Evolutionary conservation across 2,888 invertebrate genomes (phyloP), one percentile per base, ranked within the genome.

Genomic region (Patella depressa): DNA sequence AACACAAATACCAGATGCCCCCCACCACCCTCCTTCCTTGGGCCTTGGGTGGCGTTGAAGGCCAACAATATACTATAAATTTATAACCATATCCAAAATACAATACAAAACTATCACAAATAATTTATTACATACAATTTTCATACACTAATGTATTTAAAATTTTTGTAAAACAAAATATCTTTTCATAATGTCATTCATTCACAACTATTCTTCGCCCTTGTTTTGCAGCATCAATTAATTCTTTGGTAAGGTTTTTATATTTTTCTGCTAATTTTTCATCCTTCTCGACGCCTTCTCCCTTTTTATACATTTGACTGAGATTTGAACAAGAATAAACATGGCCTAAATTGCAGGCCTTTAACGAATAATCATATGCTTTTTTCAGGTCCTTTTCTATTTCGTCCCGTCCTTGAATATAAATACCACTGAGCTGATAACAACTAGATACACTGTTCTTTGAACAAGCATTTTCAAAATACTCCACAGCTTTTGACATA

Each of bases 261-360:
- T 94, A 97, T 82, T 94, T 93, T 78, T 95, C 94, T 0, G 96
- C 95, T 88, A 96, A 93, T 77, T 94, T 94, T 73, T 92, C 89
- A 91, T 95, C 94, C 89, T 95, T 94, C 75, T 94, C 94, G 0
- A 95, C 95, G 2, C 97, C 97, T 82, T 97, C 88, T 7, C 89
- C 89, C 96, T 97, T 97, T 59, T 81, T 80, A 79, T 90, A 90
- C 88, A 90, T 89, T 91, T 95, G 94, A 88, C 97, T 95, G 0
- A 98, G 93, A 92, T 98, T 98, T 0, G 95, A 95, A 93, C 99
- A 99, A 0, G 96, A 96, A 88, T 95, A 95, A 90, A 96, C 53
- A 53, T 83, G 95, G 29, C 95, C 96, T 0, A 95, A 92, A 81
- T 97, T 95, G 90, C 98, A 99, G 0, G 95, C 96, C 90, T 94